phyloP scores from a whole-genome alignment of 2,797 vertebrate genomes.

The Sebastiscus albofasciatus region DNA sequence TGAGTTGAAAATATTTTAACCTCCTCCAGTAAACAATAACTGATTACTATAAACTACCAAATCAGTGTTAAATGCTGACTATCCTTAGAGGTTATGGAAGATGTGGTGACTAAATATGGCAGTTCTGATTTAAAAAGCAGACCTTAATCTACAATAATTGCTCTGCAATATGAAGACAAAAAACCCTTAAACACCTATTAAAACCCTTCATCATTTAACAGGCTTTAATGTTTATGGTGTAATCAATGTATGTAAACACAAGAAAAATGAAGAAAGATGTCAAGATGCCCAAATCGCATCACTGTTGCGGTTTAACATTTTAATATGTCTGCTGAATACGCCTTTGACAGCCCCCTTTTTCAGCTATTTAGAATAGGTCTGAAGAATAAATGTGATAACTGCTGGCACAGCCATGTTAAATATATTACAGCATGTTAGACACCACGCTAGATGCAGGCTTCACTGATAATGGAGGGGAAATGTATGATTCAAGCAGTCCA shows the following conservation, averaged over 20 bases:
- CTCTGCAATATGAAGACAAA: background rate
- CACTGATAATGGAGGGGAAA: conserved; percentile 39
- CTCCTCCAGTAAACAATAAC: background rate
- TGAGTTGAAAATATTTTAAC: background rate
- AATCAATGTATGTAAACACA: background rate
- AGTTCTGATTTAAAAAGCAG: background rate
- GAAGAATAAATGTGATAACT: background rate
- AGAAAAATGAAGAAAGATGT: background rate
- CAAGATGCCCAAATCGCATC: background rate
- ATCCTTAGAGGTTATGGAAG: background rate
- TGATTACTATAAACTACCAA: background rate
- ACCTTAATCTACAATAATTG: background rate
- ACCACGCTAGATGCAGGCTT: background rate
- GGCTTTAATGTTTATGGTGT: background rate
- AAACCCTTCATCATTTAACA: background rate
- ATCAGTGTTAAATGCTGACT: background rate
- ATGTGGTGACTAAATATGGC: background rate
- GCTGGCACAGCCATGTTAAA: conserved; percentile 1
- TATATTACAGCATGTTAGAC: conserved; percentile 11
- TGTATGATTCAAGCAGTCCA: conserved; percentile 16
- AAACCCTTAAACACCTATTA: background rate
- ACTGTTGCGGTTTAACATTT: conserved; percentile 8
- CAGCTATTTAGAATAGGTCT: conserved; percentile 11
- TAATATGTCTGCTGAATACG: conserved; percentile 1
- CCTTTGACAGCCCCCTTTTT: background rate